These are phyloP conservation scores for Pristionchus maxplancki DNA, from an alignment of 2,888 invertebrate species.

Conservation along the genomic window DNA sequence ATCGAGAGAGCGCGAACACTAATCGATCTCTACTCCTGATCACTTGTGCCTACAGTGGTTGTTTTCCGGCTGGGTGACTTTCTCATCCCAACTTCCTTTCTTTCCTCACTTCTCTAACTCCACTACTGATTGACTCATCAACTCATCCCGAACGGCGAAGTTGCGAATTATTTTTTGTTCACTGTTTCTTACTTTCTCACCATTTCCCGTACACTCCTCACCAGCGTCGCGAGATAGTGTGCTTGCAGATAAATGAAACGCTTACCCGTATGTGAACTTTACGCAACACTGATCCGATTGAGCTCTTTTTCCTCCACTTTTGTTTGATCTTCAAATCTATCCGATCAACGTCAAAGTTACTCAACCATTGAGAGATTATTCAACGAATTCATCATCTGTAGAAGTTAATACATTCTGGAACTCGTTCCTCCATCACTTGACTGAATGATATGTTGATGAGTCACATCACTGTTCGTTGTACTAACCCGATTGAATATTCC, in stretches of 20 bases:
- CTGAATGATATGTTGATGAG: background rate
- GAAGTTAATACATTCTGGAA: background rate
- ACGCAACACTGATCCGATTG: background rate
- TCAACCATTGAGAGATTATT: background rate
- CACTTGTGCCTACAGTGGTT: background rate
- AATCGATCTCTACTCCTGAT: background rate
- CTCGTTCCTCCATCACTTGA: too few species aligned
- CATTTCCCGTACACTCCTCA: too few species aligned
- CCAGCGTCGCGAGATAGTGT: too few species aligned
- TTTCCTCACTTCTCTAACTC: background rate
- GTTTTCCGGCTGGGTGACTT: background rate
- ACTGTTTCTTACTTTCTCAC: too few species aligned
- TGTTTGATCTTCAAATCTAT: background rate
- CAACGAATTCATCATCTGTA: background rate
- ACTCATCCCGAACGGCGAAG: background rate
- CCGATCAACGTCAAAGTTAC: background rate
- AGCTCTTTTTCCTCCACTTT: background rate
- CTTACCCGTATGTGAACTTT: too few species aligned
- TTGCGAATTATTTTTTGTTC: too few species aligned
- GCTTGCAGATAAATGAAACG: too few species aligned
- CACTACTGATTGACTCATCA: background rate
- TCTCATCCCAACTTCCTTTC: background rate
- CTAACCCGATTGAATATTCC: background rate
- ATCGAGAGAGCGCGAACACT: background rate
- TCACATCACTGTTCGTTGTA: background rate